These are phyloP conservation scores for Thereuonema tuberculata DNA, from an alignment of 1,140 invertebrate species.

Conservation along the genomic window DNA sequence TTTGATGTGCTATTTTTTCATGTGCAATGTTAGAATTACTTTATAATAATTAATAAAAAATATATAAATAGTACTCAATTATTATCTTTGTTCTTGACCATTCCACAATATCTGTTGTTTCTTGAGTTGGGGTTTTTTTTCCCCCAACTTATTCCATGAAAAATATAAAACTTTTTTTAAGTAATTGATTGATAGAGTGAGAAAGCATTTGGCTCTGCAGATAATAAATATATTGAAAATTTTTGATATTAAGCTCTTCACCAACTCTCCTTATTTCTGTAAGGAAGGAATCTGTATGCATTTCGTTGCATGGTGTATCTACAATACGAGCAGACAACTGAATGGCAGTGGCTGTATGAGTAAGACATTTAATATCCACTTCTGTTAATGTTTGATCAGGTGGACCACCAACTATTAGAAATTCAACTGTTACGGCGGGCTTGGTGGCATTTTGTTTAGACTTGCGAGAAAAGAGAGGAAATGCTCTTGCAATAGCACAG, in stretches of 20 bases:
- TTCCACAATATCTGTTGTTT: too few species aligned
- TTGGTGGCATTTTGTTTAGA: constrained; percentile 19
- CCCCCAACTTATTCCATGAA: too few species aligned
- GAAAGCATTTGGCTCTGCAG: too few species aligned
- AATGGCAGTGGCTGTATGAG: constrained; percentile 45
- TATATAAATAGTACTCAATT: too few species aligned
- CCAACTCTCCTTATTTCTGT: constrained; percentile 52
- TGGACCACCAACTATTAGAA: constrained; percentile 37
- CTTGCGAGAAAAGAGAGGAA: constrained; percentile 56
- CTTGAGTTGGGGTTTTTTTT: too few species aligned
- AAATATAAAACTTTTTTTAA: too few species aligned
- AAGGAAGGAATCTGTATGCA: constrained; percentile 68
- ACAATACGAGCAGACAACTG: constrained; percentile 62
- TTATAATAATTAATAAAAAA: too few species aligned
- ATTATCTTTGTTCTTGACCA: too few species aligned
- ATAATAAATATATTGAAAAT: too few species aligned
- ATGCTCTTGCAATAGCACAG: constrained; percentile 62
- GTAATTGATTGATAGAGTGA: too few species aligned
- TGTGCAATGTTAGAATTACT: too few species aligned
- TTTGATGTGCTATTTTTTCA: too few species aligned
- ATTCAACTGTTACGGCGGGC: constrained; percentile 43
- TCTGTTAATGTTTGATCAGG: constrained; percentile 30
- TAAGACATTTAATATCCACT: constrained; percentile 46
- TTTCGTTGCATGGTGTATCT: constrained; percentile 68
- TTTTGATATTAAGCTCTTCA: constrained; percentile 44